Conservation (phyloP, 2,113 vertebrate genomes). For the Otolemur garnettii region DNA sequence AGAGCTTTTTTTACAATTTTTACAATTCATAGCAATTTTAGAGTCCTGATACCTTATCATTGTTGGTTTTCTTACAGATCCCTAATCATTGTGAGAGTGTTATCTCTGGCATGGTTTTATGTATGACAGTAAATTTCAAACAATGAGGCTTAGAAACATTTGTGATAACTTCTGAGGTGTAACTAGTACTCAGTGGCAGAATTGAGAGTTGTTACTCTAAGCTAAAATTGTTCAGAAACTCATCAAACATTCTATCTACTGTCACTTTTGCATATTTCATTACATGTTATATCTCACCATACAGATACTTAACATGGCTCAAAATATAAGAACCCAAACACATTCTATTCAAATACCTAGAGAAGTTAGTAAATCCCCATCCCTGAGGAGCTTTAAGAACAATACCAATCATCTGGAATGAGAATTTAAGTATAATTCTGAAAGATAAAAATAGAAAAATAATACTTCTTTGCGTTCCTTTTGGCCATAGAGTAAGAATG, state of each 20-base stretch:
- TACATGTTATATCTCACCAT: background rate
- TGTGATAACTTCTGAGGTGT: background rate
- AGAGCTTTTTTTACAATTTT: slow-evolving; percentile 13
- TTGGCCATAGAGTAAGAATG: background rate
- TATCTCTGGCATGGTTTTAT: slow-evolving; percentile 13
- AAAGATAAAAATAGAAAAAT: background rate
- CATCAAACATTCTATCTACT: background rate
- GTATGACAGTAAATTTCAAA: slow-evolving; percentile 52
- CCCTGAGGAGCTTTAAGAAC: background rate
- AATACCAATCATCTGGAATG: background rate
- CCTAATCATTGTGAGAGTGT: background rate
- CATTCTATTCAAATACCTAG: background rate
- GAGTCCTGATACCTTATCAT: slow-evolving; percentile 15
- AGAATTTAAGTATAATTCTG: slow-evolving; percentile 50
- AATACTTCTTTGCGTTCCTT: slow-evolving; percentile 21
- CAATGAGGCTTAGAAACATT: slow-evolving; percentile 43
- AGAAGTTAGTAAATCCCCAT: background rate
- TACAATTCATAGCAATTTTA: slow-evolving; percentile 31
- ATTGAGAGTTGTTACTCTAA: slow-evolving; percentile 35
- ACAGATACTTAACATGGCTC: slow-evolving; percentile 36
- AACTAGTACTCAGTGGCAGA: slow-evolving; percentile 28
- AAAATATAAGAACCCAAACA: slow-evolving; percentile 1
- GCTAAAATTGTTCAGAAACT: slow-evolving; percentile 48
- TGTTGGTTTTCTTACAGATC: slow-evolving; percentile 1
- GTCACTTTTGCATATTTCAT: slow-evolving; percentile 26